phyloP scores from a whole-genome alignment of 2,888 invertebrate genomes.

The Andrena marginata region DNA sequence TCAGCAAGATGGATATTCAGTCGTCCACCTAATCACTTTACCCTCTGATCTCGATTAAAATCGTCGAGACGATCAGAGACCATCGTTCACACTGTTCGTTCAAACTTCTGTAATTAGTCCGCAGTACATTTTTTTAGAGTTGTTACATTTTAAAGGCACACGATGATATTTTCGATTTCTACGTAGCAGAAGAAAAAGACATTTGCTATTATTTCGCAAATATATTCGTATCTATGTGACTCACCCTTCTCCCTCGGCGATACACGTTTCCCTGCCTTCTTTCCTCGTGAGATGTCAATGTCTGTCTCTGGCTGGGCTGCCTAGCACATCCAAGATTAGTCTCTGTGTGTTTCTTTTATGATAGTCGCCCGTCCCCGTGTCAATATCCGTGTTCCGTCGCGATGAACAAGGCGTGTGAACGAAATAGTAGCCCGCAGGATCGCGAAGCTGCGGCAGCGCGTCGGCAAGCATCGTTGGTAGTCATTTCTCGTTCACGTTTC shows the following conservation, averaged over 20 bases:
- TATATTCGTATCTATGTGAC: too few relatives aligned
- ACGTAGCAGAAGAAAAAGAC: neutral
- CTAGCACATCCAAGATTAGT: neutral
- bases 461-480: neutral
- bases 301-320: neutral
- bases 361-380: neutral
- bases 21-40: neutral
- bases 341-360: neutral
- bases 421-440: neutral
- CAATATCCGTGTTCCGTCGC: neutral
- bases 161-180: neutral
- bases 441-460: neutral
- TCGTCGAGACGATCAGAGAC: too few relatives aligned
- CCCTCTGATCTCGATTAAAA: too few relatives aligned
- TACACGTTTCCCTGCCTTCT: too few relatives aligned
- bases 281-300: too few relatives aligned
- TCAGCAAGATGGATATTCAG: slow-evolving; percentile 56
- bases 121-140: neutral
- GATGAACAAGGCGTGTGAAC: neutral
- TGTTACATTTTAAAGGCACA: neutral
- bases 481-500: slow-evolving; percentile 55
- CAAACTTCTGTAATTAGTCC: neutral
- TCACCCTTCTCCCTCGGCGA: too few relatives aligned
- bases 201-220: neutral
- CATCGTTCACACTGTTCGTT: too few relatives aligned